Conservation (phyloP, 2,888 invertebrate species). For the Chaitophorus viminalis region DNA sequence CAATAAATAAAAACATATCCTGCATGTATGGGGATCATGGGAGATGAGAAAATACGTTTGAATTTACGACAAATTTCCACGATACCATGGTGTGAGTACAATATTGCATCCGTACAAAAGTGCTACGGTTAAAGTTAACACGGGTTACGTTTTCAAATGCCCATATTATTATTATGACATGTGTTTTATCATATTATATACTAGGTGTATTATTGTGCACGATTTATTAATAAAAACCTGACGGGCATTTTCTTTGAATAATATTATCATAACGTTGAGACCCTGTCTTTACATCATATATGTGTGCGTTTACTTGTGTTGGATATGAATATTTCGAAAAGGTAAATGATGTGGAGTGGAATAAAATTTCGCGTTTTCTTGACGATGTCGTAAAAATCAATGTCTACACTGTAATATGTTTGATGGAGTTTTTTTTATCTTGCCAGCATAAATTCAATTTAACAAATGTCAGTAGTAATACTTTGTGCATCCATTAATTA, state of each 20-base stretch:
- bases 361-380: slow-evolving; percentile 10
- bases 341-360: slow-evolving; percentile 29
- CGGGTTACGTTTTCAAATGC: not conserved
- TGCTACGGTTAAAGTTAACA: not conserved
- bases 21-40: no score
- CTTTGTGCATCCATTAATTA: not conserved
- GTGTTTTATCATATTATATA: not conserved
- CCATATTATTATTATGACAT: not conserved
- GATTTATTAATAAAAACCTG: not conserved
- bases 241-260: slow-evolving; percentile 5
- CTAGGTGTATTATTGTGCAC: not conserved
- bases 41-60: not conserved
- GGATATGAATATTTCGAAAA: slow-evolving; percentile 19
- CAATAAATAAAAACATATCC: not conserved
- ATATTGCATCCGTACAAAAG: not conserved
- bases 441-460: slow-evolving; percentile 16
- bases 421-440: not conserved
- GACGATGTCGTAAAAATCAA: slow-evolving; percentile 36
- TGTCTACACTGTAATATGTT: not conserved
- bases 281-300: not conserved
- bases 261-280: not conserved
- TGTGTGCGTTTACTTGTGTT: not conserved
- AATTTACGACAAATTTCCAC: not conserved
- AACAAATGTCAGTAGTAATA: slow-evolving; percentile 18
- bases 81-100: not conserved